Evolutionary conservation across 1,140 invertebrate species (phyloP), one percentile per base, ranked within the genome.

Genomic region (Ceratina calcarata): DNA sequence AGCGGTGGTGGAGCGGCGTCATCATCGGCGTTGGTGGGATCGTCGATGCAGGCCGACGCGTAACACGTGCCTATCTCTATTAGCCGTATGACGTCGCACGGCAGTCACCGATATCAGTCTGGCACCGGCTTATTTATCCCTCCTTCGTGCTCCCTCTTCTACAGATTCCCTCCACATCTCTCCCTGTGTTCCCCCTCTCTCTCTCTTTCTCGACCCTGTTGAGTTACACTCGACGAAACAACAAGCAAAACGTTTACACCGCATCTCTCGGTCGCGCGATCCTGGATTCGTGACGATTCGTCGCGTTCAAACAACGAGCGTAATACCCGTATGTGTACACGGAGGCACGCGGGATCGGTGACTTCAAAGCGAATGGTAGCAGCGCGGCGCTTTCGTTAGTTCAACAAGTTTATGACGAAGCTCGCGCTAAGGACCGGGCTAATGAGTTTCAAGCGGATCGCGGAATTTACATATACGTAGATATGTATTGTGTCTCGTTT

Each of bases 61-160:
- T 88, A 91, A 90, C 89, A 91, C 89, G 89, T 88, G 89, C 89
- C 91, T 92, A 92, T 92, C 91, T 92, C 90, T 92, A 92, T 92
- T 93, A 91, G 89, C 91, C 81, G 83, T 91, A 89, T 88, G 88
- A 91, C 89, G 88, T 87, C 85, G 76, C 83, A 82, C 86, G 79
- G 83, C 87, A 88, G 78, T 85, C 73, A 84, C 89, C 85, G 84
- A 86, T 90, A 90, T 90, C 89, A 86, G 73, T 85, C 87, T 87
- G 87, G 87, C 87, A 87, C 86, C 69, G 82, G 86, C 86, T 90
- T 90, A 89, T 90, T 91, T 90, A 86, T 86, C 88, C 80, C 85
- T 71, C 32, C 65, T 55, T 58, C 55, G 20, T 32, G 55, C 53
- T 64, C 22, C 15, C 13, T 67, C 37, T 45, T 45, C 37, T 45